Percentiles rank a stretch among this genome's conserved stretches.
phyloP scores from a whole-genome alignment of 2,888 invertebrate genomes.

The Drosophila kambysellisi region DNA sequence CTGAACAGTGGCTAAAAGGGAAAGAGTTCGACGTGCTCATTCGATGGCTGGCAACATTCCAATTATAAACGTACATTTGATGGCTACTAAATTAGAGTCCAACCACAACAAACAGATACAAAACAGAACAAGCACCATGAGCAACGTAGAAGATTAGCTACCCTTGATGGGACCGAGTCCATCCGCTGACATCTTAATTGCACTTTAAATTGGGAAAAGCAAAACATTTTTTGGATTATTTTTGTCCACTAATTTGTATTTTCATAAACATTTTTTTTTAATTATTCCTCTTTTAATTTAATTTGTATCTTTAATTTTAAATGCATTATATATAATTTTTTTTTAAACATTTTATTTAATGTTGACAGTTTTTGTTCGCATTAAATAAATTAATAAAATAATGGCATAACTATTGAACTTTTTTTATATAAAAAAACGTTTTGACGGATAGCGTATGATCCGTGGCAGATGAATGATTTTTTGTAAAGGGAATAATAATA shows the following conservation, averaged over 20 bases:
- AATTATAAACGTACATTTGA: slow-evolving; percentile 72
- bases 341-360: no score
- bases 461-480: no score
- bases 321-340: no score
- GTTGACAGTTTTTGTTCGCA: no score
- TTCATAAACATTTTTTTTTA: no score
- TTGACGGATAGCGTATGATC: no score
- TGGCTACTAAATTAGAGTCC: slow-evolving; percentile 69
- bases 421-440: no score
- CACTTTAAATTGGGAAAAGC: neutral
- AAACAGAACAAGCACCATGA: neutral
- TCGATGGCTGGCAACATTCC: slow-evolving; percentile 56
- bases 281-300: no score
- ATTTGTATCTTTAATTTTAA: no score
- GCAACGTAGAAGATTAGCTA: neutral
- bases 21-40: slow-evolving; percentile 21
- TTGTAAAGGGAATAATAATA: no score
- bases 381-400: no score
- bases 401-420: no score
- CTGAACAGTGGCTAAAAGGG: slow-evolving; percentile 8
- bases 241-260: neutral
- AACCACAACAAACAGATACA: slow-evolving; percentile 59
- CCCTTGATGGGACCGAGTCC: neutral
- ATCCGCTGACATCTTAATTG: neutral
- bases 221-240: neutral